These are phyloP conservation scores for Athripsodes cinereus DNA, from an alignment of 2,888 invertebrate species.

Conservation along the genomic window DNA sequence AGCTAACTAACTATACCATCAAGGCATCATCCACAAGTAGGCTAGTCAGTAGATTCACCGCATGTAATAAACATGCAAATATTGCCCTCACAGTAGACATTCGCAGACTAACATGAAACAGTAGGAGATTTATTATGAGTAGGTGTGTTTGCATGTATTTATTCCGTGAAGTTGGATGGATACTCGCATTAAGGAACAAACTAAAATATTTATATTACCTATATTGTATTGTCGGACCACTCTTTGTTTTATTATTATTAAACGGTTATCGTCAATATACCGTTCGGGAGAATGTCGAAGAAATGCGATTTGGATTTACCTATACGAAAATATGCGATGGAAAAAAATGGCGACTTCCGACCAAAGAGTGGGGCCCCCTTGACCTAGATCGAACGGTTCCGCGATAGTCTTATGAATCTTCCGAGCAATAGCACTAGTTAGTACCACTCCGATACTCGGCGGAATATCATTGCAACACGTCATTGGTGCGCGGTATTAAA, in stretches of 20 bases:
- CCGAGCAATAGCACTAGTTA: background rate
- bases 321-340: conserved; percentile 16
- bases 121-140: too few species aligned
- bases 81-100: too few species aligned
- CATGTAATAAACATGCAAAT: too few species aligned
- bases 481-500: conserved; percentile 8
- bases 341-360: conserved; percentile 7
- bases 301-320: conserved; percentile 14
- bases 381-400: conserved; percentile 10
- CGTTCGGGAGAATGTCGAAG: conserved; percentile 16
- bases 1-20: too few species aligned
- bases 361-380: conserved; percentile 7
- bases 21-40: too few species aligned
- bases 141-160: too few species aligned
- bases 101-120: too few species aligned
- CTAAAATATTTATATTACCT: too few species aligned
- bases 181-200: too few species aligned
- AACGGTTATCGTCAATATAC: conserved; percentile 19
- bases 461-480: conserved; percentile 4
- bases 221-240: background rate
- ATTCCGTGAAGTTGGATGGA: too few species aligned
- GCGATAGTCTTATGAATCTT: conserved; percentile 3
- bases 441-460: conserved; percentile 1
- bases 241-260: conserved; percentile 12
- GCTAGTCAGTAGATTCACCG: too few species aligned